A percentile compares a stretch with the other conserved stretches of the same genome.
phyloP scores from a whole-genome alignment of 2,888 invertebrate species.

The Julus scandinavius region DNA sequence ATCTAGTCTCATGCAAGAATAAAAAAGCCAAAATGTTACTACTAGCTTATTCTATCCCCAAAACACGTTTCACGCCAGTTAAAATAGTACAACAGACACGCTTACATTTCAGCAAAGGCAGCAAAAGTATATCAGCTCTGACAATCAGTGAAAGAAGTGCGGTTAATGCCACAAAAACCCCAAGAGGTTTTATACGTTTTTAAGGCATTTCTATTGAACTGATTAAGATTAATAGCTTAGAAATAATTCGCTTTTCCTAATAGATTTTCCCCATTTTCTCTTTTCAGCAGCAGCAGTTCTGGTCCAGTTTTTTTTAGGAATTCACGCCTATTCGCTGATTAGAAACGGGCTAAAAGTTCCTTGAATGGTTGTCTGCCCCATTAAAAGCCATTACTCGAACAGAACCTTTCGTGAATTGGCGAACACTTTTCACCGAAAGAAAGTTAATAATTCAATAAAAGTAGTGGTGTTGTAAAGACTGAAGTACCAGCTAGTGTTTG shows the following conservation, averaged over 20 bases:
- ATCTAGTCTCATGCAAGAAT: too few species aligned
- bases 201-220: conserved; percentile 29
- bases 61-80: too few species aligned
- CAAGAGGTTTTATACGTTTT: neutral
- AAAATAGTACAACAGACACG: neutral
- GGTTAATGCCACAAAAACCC: neutral
- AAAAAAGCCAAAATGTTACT: too few species aligned
- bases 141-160: neutral
- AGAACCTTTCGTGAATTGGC: neutral
- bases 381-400: conserved; percentile 25
- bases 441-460: conserved; percentile 24
- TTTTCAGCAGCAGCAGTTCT: neutral
- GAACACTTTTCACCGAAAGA: conserved; percentile 2
- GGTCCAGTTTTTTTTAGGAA: neutral
- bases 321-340: neutral
- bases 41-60: too few species aligned
- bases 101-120: neutral
- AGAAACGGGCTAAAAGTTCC: neutral
- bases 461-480: neutral
- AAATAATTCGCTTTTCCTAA: conserved; percentile 6
- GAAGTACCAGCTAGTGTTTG: neutral
- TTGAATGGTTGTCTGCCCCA: neutral
- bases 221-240: conserved; percentile 35
- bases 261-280: neutral
- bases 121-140: neutral